Evolutionary conservation across 2,797 vertebrate genomes (phyloP).

Genomic region (Ptychobarbus kaznakovi): DNA sequence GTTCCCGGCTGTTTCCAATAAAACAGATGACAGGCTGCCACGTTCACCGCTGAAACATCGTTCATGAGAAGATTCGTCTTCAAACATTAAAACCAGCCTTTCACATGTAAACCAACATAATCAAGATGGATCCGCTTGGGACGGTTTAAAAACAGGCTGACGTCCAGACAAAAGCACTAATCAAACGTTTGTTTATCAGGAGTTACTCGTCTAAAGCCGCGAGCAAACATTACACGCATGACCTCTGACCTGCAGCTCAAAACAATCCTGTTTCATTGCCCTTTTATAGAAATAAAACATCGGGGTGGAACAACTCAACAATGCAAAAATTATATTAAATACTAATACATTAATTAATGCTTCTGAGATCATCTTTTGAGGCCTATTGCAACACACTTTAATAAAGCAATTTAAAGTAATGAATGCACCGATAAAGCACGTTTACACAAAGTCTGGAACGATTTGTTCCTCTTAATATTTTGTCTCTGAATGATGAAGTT

Average conservation of each 20-base stretch:
- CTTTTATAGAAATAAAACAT: slow-evolving; percentile 49
- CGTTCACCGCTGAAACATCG: background rate
- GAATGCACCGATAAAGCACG: slow-evolving; percentile 61
- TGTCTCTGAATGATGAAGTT: slow-evolving; percentile 39
- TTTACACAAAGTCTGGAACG: slow-evolving; percentile 44
- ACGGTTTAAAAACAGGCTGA: slow-evolving; percentile 60
- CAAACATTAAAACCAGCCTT: slow-evolving; percentile 43
- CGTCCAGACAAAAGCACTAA: slow-evolving; percentile 65
- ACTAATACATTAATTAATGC: slow-evolving; percentile 15
- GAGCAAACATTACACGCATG: slow-evolving; percentile 13
- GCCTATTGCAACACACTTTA: slow-evolving; percentile 15
- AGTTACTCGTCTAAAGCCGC: slow-evolving; percentile 57
- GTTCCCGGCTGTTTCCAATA: slow-evolving; percentile 27
- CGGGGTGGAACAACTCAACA: slow-evolving; percentile 31
- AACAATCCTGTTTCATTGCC: slow-evolving; percentile 47
- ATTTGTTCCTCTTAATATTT: slow-evolving; percentile 43
- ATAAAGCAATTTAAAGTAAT: slow-evolving; percentile 48
- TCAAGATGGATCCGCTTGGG: slow-evolving; percentile 34
- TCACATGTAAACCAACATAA: slow-evolving; percentile 43
- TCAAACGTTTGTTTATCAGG: slow-evolving; percentile 62
- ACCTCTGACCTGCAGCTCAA: slow-evolving; percentile 55
- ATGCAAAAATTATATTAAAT: slow-evolving; percentile 20
- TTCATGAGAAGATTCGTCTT: slow-evolving; percentile 23
- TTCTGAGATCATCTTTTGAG: slow-evolving; percentile 28
- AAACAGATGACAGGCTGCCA: slow-evolving; percentile 18